Evolutionary conservation across 2,797 vertebrate genomes (phyloP).

Genomic region (Lophius americanus): DNA sequence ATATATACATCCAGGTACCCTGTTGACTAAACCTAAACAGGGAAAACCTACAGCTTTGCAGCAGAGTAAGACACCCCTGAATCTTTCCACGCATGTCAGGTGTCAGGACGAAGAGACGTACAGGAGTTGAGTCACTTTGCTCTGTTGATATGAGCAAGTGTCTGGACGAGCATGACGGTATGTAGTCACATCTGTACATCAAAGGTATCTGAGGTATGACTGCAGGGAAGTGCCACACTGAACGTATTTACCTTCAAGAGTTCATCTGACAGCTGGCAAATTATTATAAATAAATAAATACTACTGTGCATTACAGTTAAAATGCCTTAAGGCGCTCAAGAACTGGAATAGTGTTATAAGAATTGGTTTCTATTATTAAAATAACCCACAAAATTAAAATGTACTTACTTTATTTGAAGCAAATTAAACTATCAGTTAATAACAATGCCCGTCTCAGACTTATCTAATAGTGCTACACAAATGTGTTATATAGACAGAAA

Average conservation of each 20-base stretch:
- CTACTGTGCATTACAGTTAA: background rate
- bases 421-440: too few relatives aligned
- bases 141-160: slow-evolving; percentile 28
- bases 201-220: slow-evolving; percentile 59
- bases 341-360: too few relatives aligned
- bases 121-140: slow-evolving; percentile 47
- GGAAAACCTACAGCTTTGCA: background rate
- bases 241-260: slow-evolving; percentile 16
- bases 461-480: too few relatives aligned
- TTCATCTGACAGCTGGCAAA: slow-evolving; percentile 3
- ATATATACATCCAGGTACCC: slow-evolving; percentile 2
- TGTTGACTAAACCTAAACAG: slow-evolving; percentile 19
- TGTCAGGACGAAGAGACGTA: slow-evolving; percentile 17
- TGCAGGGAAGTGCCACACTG: slow-evolving; percentile 17
- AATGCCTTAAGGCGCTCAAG: background rate
- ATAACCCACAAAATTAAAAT: background rate
- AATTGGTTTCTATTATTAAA: background rate
- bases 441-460: too few relatives aligned
- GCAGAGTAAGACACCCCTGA: slow-evolving; percentile 6
- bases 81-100: slow-evolving; percentile 23
- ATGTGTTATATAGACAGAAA: too few relatives aligned
- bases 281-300: background rate
- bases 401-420: background rate
- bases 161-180: slow-evolving; percentile 39
- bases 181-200: slow-evolving; percentile 48